phyloP scores from a whole-genome alignment of 2,888 invertebrate species.

The Germaria angustata region DNA sequence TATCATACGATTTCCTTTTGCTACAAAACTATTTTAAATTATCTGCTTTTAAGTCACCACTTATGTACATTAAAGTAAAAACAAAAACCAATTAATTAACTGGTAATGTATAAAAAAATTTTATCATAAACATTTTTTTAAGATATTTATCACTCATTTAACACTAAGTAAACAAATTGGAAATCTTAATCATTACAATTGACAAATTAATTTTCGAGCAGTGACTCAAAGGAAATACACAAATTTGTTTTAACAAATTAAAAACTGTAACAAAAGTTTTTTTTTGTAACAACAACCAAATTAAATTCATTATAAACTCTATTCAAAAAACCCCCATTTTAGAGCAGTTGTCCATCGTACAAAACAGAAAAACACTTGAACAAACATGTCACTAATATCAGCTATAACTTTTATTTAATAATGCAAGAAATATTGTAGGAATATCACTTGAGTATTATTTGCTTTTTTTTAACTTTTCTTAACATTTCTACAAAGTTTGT shows the following conservation, averaged over 20 bases:
- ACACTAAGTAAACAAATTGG: constrained; percentile 6
- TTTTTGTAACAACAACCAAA: constrained; percentile 5
- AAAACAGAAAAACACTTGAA: constrained; percentile 44
- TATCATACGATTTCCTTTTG: too few relatives aligned
- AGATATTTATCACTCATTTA: not conserved
- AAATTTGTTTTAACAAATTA: constrained; percentile 20
- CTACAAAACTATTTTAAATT: too few relatives aligned
- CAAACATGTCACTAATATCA: constrained; percentile 74
- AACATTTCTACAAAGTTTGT: not conserved
- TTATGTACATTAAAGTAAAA: too few relatives aligned
- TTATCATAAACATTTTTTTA: not conserved
- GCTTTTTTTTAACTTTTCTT: not conserved
- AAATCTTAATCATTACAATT: constrained; percentile 3
- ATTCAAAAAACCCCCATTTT: constrained; percentile 25
- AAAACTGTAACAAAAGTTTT: constrained; percentile 18
- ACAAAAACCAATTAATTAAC: too few relatives aligned
- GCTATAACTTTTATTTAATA: constrained; percentile 77
- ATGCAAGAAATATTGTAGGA: constrained; percentile 75
- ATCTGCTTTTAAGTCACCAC: too few relatives aligned
- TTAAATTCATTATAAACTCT: not conserved
- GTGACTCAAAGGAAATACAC: not conserved
- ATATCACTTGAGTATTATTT: constrained; percentile 56
- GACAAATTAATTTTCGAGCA: constrained; percentile 35
- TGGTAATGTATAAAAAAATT: too few relatives aligned
- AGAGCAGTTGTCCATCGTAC: not conserved